Conservation (phyloP, 2,888 invertebrate genomes). For the Pseudoips prasinana region DNA sequence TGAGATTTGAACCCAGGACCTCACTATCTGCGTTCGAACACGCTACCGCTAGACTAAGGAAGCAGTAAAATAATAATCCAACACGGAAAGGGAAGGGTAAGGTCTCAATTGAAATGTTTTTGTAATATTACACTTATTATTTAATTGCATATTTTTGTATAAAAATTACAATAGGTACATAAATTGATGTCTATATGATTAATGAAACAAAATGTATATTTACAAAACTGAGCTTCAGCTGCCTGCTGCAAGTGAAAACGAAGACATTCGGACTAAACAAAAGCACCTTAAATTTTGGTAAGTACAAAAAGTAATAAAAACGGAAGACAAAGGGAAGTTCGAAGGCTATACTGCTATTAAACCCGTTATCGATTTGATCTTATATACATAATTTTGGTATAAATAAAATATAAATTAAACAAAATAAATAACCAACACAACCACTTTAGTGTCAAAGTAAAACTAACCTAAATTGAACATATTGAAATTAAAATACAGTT, state of each 20-base stretch:
- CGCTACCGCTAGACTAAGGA: too few relatives aligned
- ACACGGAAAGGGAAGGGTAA: too few relatives aligned
- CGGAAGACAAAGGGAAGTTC: slow-evolving; percentile 71
- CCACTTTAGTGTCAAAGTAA: slow-evolving; percentile 62
- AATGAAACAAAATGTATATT: slow-evolving; percentile 62
- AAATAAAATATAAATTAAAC: slow-evolving; percentile 75
- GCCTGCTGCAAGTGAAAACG: slow-evolving; percentile 41
- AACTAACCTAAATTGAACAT: slow-evolving; percentile 56
- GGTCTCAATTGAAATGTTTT: slow-evolving; percentile 15
- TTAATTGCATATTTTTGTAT: slow-evolving; percentile 78
- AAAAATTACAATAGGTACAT: slow-evolving; percentile 77
- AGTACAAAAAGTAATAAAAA: slow-evolving; percentile 64
- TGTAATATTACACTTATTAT: slow-evolving; percentile 52
- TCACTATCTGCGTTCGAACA: too few relatives aligned
- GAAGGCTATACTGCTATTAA: slow-evolving; percentile 59
- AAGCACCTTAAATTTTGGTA: slow-evolving; percentile 68
- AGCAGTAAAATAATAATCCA: too few relatives aligned
- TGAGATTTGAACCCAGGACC: too few relatives aligned
- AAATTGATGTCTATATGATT: slow-evolving; percentile 64
- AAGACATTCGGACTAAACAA: slow-evolving; percentile 35
- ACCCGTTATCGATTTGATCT: slow-evolving; percentile 60
- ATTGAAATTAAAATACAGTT: slow-evolving; percentile 49
- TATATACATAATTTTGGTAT: slow-evolving; percentile 64
- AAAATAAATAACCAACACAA: slow-evolving; percentile 81
- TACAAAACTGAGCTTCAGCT: slow-evolving; percentile 68